Evolutionary conservation across 2,888 invertebrate species (phyloP).

Genomic region (Eupeodes latifasciatus): DNA sequence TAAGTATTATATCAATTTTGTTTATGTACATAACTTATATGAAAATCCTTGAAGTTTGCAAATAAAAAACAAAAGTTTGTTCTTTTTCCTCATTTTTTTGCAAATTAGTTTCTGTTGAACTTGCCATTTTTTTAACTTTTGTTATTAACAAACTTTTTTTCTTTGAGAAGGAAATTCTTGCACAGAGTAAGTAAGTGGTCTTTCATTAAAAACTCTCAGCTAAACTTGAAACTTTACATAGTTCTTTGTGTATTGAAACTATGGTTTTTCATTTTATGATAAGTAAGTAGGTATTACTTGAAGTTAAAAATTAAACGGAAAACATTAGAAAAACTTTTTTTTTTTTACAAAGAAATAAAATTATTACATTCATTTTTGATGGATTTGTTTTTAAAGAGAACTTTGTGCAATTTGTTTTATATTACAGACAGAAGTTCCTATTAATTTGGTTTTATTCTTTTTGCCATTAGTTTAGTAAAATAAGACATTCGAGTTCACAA

Average conservation of each 20-base stretch:
- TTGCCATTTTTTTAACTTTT: constrained; percentile 8
- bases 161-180: constrained; percentile 1
- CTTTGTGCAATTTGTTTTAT: too few relatives aligned
- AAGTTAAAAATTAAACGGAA: background rate
- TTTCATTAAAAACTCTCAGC: background rate
- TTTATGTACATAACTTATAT: background rate
- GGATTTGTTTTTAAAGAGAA: background rate
- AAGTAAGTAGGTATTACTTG: background rate
- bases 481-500: too few relatives aligned
- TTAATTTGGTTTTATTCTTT: too few relatives aligned
- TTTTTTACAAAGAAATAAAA: background rate
- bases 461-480: too few relatives aligned
- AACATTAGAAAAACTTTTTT: background rate
- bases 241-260: background rate
- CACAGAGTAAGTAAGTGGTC: background rate
- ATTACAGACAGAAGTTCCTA: too few relatives aligned
- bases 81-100: background rate
- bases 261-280: too few relatives aligned
- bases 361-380: background rate
- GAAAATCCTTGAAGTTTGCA: background rate
- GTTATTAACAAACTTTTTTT: background rate
- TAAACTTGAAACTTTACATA: background rate
- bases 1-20: constrained; percentile 5
- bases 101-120: background rate
- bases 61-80: background rate